These are phyloP conservation scores for Carduelis carduelis DNA, from an alignment of 2,797 vertebrate species.

Conservation along the genomic window DNA sequence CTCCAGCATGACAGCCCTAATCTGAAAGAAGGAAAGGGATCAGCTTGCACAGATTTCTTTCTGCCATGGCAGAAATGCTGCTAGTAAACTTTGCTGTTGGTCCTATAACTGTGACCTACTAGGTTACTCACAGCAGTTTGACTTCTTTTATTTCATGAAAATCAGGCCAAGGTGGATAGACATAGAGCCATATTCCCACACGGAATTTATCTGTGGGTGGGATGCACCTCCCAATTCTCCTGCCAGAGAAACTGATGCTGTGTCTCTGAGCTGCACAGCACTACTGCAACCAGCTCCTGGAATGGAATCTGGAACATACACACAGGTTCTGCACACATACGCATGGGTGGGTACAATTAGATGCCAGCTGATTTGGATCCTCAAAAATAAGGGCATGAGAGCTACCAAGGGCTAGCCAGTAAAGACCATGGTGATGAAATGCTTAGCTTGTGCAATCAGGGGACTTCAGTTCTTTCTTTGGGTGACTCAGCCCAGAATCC, in stretches of 20 bases:
- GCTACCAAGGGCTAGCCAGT: not conserved
- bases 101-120: not conserved
- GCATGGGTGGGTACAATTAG: not conserved
- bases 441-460: not conserved
- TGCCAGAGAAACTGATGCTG: not conserved
- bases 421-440: not conserved
- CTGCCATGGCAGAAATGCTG: not conserved
- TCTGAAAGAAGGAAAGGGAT: not conserved
- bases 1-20: not conserved
- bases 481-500: not conserved
- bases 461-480: not conserved
- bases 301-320: not conserved
- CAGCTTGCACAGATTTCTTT: not conserved
- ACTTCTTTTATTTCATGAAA: not conserved
- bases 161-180: not conserved
- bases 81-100: not conserved
- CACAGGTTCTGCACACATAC: not conserved
- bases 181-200: not conserved
- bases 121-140: not conserved
- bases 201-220: not conserved
- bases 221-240: not conserved
- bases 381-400: not conserved
- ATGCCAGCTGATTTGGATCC: not conserved
- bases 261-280: not conserved
- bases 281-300: not conserved